Evolutionary conservation across 2,888 invertebrate genomes (phyloP), one percentile per base, ranked within the genome.

Genomic region (Embidobia sp.): DNA sequence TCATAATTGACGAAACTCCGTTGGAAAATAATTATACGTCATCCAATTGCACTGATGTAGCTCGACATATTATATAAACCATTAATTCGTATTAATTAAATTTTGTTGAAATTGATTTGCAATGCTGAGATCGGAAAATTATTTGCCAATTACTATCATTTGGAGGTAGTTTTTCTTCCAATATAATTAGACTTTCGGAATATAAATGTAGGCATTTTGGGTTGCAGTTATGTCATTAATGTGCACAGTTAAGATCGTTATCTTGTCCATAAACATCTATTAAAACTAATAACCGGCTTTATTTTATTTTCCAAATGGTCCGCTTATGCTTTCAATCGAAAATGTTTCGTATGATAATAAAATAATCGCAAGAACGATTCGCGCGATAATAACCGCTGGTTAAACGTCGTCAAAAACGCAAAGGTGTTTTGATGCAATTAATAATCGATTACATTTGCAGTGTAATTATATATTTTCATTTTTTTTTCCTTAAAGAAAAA

Each of bases 131-230:
- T 29, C 35, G 16, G 22, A 48, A 48, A 63, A 63, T 49, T 3
- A 37, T 48, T 37, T 18, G 48, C 48, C 10, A 31, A 63, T 40
- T 35, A 51, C 19, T 40, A 63, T 49, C 10, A 63, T 63, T 16
- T 0, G 11, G 7, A 27, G 1, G 4, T n/a, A 22, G 33, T 22
- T 59, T 44, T 31, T 6, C 6, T 22, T 29, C 19, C 44, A 15
- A 2, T 7, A 29, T 29, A 57, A 44, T 59, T 29, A 46, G n/a
- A 44, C 4, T 5, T 31, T 10, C 11, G 5, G 16, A 13, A n/a
- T 40, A 55, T 42, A 8, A 15, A 11, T n/a, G n/a, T 8, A 31
- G 16, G 18, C 19, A 46, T 61, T 46, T 35, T 15, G 42, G 15
- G 8, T 26, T 10, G 26, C 27, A 15, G 26, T 61, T 61, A 48